Evolutionary conservation across 2,888 invertebrate species (phyloP).

Genomic region (Conus canariensis): DNA sequence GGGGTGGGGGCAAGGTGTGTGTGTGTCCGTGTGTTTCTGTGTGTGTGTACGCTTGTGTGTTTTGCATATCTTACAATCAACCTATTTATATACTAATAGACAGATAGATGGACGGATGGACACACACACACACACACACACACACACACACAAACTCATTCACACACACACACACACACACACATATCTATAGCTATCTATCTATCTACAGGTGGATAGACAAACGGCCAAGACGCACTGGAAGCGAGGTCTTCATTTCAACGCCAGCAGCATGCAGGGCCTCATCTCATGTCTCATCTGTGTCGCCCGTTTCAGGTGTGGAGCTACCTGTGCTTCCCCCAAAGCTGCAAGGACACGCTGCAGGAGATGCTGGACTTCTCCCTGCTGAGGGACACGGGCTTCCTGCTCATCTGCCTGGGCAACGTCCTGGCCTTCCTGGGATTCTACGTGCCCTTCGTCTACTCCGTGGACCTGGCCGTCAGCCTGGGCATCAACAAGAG

Average conservation of each 20-base stretch:
- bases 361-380: slow-evolving; percentile 95
- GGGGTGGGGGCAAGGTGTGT: slow-evolving; percentile 4
- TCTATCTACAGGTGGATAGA: too few relatives aligned
- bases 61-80: too few relatives aligned
- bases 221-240: too few relatives aligned
- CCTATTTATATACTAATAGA: too few relatives aligned
- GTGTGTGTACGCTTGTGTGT: neutral
- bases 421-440: slow-evolving; percentile 81
- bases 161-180: too few relatives aligned
- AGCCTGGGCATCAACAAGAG: slow-evolving; percentile 76
- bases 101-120: too few relatives aligned
- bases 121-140: too few relatives aligned
- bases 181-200: too few relatives aligned
- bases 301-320: slow-evolving; percentile 47
- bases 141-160: too few relatives aligned
- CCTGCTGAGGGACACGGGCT: slow-evolving; percentile 91
- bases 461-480: slow-evolving; percentile 59
- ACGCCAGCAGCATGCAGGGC: too few relatives aligned
- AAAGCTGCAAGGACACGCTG: slow-evolving; percentile 80
- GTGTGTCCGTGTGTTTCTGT: neutral
- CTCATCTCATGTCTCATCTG: neutral
- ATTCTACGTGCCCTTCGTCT: slow-evolving; percentile 71
- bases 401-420: slow-evolving; percentile 93
- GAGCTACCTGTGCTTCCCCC: slow-evolving; percentile 73
- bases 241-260: too few relatives aligned